phyloP scores from a whole-genome alignment of 2,888 invertebrate genomes.

The Allacma fusca region DNA sequence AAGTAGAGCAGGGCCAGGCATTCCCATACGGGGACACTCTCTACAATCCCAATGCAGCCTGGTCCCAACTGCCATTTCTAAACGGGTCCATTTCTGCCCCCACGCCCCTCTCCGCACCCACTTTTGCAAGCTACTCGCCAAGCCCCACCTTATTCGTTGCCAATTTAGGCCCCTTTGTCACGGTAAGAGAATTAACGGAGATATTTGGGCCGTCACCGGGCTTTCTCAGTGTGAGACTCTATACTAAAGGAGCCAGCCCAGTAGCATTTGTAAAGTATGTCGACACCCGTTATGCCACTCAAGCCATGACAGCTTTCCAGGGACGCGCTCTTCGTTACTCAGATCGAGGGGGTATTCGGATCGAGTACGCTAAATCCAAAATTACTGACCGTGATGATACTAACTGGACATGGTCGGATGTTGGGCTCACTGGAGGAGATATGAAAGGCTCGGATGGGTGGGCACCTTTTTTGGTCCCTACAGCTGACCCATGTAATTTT shows the following conservation, averaged over 20 bases:
- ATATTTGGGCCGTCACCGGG: conserved; percentile 85
- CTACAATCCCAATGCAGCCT: background rate
- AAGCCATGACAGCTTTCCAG: conserved; percentile 92
- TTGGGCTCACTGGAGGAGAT: too few relatives aligned
- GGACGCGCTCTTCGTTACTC: conserved; percentile 95
- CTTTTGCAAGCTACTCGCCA: background rate
- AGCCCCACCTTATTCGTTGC: conserved; percentile 25
- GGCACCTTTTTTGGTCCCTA: too few relatives aligned
- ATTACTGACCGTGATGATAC: conserved; percentile 75
- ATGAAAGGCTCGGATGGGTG: too few relatives aligned
- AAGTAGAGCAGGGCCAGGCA: background rate
- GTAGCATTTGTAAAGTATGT: conserved; percentile 98
- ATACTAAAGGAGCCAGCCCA: conserved; percentile 80
- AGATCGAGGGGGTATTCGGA: conserved; percentile 95
- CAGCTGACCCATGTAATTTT: too few relatives aligned
- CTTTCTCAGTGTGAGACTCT: conserved; percentile 95
- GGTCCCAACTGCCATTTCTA: background rate
- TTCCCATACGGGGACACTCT: conserved; percentile 1
- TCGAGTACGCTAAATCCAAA: conserved; percentile 99
- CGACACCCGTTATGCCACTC: conserved; percentile 88
- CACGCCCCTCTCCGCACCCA: background rate
- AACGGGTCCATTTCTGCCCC: background rate
- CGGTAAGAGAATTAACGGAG: conserved; percentile 14
- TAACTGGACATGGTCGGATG: too few relatives aligned
- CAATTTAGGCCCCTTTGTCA: conserved; percentile 25